Evolutionary conservation across 2,113 vertebrate species (phyloP).

Genomic region (Crotophaga sulcirostris): DNA sequence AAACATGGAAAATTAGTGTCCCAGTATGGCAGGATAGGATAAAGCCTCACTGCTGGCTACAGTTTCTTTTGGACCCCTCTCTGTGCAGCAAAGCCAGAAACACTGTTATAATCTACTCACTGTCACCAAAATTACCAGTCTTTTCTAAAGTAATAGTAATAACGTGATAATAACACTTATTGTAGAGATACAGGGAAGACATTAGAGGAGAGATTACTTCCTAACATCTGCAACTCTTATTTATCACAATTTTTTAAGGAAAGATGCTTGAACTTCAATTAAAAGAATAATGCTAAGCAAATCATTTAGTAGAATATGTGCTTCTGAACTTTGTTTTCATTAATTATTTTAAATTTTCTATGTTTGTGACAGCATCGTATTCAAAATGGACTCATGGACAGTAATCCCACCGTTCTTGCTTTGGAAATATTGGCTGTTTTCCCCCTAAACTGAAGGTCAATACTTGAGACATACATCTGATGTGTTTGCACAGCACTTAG

Average conservation of each 20-base stretch:
- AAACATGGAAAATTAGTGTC: background rate
- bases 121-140: conserved; percentile 35
- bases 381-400: background rate
- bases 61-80: conserved; percentile 1
- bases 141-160: conserved; percentile 28
- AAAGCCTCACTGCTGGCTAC: background rate
- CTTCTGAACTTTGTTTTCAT: background rate
- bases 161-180: background rate
- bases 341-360: background rate
- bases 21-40: background rate
- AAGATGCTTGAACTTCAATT: background rate
- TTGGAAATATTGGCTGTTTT: background rate
- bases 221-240: background rate
- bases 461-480: background rate
- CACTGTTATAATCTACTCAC: conserved; percentile 39
- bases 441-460: background rate
- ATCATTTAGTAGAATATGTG: background rate
- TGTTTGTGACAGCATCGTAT: background rate
- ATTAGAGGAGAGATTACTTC: background rate
- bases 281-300: background rate
- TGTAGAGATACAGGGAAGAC: background rate
- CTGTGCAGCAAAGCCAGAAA: conserved; percentile 14
- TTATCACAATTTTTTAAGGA: background rate
- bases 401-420: background rate
- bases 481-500: background rate